Evolutionary conservation across 2,797 vertebrate species (phyloP), one percentile per base, ranked within the genome.

Genomic region (Fistularia commersonii): DNA sequence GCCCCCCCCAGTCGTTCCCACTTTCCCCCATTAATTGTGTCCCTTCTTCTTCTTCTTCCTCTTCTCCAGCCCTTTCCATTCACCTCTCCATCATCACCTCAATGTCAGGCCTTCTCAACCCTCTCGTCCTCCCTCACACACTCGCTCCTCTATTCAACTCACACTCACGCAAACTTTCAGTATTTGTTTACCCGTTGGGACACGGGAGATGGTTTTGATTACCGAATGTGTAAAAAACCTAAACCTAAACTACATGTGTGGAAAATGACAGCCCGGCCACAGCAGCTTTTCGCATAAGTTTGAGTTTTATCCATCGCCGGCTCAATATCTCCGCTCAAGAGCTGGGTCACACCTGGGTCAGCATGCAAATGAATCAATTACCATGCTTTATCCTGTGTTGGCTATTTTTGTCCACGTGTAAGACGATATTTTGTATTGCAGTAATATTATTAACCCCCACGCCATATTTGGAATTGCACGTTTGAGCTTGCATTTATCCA

Each of bases 1-100:
- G 8, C 69, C 77, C 80, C 73, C 69, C 70, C 57, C 68, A 45
- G 66, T 76, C 69, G 71, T 80, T 77, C 81, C 66, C 73, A 69
- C 62, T 68, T 45, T 63, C 58, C 60, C 64, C 64, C 66, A 72
- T 76, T 75, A 76, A 76, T 72, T 72, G 59, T 68, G 32, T 67
- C 55, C 65, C 57, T 61, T 58, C 73, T 49, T 49, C 55, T 58
- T 12, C 48, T 10, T 45, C 45, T 62, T 64, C 64, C 46, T 61
- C 76, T 67, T 76, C 74, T 81, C 74, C 76, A 56, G 70, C 63
- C 48, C 66, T 45, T 45, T 77, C 70, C 79, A 69, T 63, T 73
- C 74, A 74, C 74, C 56, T 47, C 58, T 54, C 59, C 64, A 50
- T 54, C 72, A 56, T 62, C 59, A 32, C n/a, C 40, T 9, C 12